Conservation (phyloP, 2,113 vertebrate species). For the Eurystomus gularis region DNA sequence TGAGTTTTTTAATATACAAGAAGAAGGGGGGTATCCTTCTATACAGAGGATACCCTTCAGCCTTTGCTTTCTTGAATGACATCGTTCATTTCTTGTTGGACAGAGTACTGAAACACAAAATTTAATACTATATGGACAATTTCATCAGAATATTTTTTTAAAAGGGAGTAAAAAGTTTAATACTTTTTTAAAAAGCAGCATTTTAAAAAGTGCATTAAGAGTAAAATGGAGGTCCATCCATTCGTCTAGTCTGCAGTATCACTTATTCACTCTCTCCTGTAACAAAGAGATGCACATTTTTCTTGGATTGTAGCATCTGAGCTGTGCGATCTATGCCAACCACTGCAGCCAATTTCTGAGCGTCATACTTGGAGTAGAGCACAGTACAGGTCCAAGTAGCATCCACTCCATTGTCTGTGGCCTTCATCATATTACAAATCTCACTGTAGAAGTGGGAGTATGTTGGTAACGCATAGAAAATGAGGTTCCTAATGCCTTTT, state of each 20-base stretch:
- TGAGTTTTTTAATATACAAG: neutral
- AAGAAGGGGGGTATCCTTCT: neutral
- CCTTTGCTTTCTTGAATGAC: neutral
- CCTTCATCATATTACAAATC: slow-evolving; percentile 92
- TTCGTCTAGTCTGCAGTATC: neutral
- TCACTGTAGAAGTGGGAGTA: slow-evolving; percentile 96
- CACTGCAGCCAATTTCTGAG: slow-evolving; percentile 85
- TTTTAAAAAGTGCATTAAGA: neutral
- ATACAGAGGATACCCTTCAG: neutral
- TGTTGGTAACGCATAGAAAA: slow-evolving; percentile 93
- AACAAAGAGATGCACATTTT: slow-evolving; percentile 91
- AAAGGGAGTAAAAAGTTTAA: neutral
- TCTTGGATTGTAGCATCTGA: slow-evolving; percentile 93
- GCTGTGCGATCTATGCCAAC: slow-evolving; percentile 86
- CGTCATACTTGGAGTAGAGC: slow-evolving; percentile 91
- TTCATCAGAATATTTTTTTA: neutral
- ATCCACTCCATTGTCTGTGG: slow-evolving; percentile 73
- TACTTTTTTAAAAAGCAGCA: neutral
- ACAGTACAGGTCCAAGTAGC: slow-evolving; percentile 93
- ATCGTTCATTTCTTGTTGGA: neutral
- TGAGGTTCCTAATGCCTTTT: slow-evolving; percentile 90
- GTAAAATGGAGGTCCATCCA: neutral
- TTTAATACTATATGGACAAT: neutral
- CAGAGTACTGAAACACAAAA: neutral
- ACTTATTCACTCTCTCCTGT: slow-evolving; percentile 83